A percentile compares a stretch with the other conserved stretches of the same genome.
Evolutionary conservation across 2,888 invertebrate species (phyloP).

Genomic region (Sarcophaga caerulescens): DNA sequence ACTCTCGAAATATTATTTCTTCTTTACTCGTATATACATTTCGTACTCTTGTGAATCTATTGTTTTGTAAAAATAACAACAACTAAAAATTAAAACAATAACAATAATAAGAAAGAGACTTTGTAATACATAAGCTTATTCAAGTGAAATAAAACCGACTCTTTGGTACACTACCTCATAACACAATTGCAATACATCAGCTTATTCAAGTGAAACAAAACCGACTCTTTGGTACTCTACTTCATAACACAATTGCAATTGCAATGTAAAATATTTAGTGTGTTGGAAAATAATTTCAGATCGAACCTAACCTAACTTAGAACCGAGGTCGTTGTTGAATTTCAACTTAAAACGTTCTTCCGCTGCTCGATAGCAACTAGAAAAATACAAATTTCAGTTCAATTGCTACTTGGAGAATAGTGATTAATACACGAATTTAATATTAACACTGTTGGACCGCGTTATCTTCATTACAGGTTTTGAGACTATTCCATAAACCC

Average conservation of each 20-base stretch:
- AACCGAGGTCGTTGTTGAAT: no score
- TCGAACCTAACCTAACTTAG: no score
- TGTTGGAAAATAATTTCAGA: not conserved
- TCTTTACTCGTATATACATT: not conserved
- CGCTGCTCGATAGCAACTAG: not conserved
- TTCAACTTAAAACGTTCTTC: no score
- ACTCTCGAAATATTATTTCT: not conserved
- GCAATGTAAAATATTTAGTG: no score
- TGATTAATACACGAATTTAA: not conserved
- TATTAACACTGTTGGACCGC: not conserved
- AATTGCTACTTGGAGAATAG: no score
- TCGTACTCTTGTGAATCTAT: slow-evolving; percentile 26
- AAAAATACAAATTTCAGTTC: no score
- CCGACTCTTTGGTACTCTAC: not conserved
- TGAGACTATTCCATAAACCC: not conserved
- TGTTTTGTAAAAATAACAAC: slow-evolving; percentile 31
- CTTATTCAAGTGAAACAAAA: not conserved
- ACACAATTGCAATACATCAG: not conserved
- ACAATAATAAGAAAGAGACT: not conserved
- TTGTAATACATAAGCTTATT: not conserved
- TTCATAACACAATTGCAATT: not conserved
- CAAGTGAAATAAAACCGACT: not conserved
- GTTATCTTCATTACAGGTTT: not conserved
- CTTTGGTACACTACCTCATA: not conserved
- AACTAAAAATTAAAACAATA: not conserved